Evolutionary conservation across 1,140 invertebrate species (phyloP), one percentile per base, ranked within the genome.

Genomic region (Palaemon carinicauda): DNA sequence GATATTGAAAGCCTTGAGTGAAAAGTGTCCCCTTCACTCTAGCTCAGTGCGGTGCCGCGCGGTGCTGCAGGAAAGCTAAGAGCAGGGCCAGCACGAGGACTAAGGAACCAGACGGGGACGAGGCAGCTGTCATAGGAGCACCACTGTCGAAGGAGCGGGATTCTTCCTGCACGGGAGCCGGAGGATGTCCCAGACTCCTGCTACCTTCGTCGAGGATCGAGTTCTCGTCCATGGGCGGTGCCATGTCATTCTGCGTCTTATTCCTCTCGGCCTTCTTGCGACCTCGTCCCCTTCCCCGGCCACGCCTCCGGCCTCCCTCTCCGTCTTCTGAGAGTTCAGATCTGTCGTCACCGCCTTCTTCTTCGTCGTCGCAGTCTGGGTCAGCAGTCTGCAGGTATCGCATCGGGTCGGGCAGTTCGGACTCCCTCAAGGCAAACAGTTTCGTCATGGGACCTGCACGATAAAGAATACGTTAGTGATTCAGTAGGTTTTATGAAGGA

Each of bases 381-480:
- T 88, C 87, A 12, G 82, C 80, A 3, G 87, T 88, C 53, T 85
- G 82, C 82, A 88, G 41, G 77, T 79, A 85, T 17, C 82, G 87
- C 54, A 54, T 75, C 73, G 78, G 87, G 77, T 88, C 87, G 41
- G 87, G 87, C 14, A 88, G 78, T 54, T 88, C 87, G 15, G 87
- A 56, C 52, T 85, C 82, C 12, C 41, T 74, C 78, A 88, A 78
- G 21, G 78, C 69, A 27, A 88, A 75, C 33, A 88, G 78, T 69
- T 78, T 83, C 78, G 81, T 85, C 80, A 85, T 81, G 24, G 87
- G 87, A 29, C 87, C 87, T 88, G 71, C 56, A 52, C 27, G 56
- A 19, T 29, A 2, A 69, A 41, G 53, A 79, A 53, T 24, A 27
- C 27, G 50, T 17, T 60, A 75, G 24, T 15, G 50, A 19, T 19